Percentiles rank a stretch among this genome's conserved stretches.
phyloP scores from a whole-genome alignment of 2,113 vertebrate species.

The Alosa alosa region DNA sequence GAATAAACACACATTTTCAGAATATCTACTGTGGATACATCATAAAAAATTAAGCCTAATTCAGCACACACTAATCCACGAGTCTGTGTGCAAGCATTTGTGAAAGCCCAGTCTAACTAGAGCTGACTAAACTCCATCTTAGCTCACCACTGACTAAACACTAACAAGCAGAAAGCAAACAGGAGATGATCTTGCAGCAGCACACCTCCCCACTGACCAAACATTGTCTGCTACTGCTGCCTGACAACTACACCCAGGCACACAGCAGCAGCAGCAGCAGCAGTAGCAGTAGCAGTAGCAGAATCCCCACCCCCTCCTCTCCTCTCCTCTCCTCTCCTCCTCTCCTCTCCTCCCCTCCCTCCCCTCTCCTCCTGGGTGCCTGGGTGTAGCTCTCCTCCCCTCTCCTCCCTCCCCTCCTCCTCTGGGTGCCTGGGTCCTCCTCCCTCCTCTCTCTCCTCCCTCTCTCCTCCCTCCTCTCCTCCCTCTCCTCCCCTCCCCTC shows the following conservation, averaged over 20 bases:
- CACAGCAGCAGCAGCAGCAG: neutral
- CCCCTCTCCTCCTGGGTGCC: no score
- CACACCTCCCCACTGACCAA: neutral
- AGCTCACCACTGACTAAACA: neutral
- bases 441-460: neutral
- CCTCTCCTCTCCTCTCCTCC: neutral
- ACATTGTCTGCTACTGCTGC: neutral
- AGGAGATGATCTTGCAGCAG: neutral
- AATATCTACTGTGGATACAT: no score
- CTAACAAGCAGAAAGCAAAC: neutral
- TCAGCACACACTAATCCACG: neutral
- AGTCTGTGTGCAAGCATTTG: neutral
- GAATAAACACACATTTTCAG: no score
- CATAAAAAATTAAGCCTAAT: no score
- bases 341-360: neutral
- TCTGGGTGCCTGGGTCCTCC: no score
- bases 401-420: no score
- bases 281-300: neutral
- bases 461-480: neutral
- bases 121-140: neutral
- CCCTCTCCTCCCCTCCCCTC: neutral
- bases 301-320: neutral
- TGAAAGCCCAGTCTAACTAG: no score
- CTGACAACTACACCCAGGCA: neutral
- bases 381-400: neutral